Percentiles rank a stretch among this genome's conserved stretches.
Evolutionary conservation across 2,113 vertebrate genomes (phyloP).

Genomic region (Peromyscus leucopus): DNA sequence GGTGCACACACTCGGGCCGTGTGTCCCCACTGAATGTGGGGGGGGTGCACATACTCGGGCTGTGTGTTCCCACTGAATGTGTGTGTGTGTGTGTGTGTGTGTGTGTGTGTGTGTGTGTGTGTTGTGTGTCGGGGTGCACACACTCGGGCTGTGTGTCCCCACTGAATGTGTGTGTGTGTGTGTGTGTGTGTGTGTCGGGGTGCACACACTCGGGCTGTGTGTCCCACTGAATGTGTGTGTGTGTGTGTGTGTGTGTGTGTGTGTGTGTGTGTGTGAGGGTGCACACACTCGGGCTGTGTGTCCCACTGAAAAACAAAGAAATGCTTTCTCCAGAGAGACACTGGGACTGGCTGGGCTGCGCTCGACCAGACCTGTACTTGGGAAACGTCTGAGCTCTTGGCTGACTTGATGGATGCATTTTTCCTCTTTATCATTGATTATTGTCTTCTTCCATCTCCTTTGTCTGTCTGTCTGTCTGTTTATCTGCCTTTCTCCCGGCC

Average conservation of each 20-base stretch:
- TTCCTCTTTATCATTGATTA: background rate
- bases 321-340: background rate
- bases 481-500: background rate
- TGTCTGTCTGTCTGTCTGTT: background rate
- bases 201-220: background rate
- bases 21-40: too few relatives aligned
- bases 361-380: accelerated
- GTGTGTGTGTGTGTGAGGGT: background rate
- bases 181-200: background rate
- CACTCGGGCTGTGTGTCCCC: too few relatives aligned
- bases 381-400: background rate
- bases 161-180: too few relatives aligned
- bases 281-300: background rate
- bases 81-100: too few relatives aligned
- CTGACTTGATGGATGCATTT: background rate
- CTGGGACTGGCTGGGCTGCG: background rate
- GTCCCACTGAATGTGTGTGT: background rate
- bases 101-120: too few relatives aligned
- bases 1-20: background rate
- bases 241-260: background rate
- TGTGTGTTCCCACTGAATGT: background rate
- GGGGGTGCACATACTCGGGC: background rate
- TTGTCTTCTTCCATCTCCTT: background rate
- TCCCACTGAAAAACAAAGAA: background rate
- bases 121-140: too few relatives aligned